Evolutionary conservation across 2,888 invertebrate species (phyloP), one percentile per base, ranked within the genome.

Genomic region (Shargacucullia verbasci): DNA sequence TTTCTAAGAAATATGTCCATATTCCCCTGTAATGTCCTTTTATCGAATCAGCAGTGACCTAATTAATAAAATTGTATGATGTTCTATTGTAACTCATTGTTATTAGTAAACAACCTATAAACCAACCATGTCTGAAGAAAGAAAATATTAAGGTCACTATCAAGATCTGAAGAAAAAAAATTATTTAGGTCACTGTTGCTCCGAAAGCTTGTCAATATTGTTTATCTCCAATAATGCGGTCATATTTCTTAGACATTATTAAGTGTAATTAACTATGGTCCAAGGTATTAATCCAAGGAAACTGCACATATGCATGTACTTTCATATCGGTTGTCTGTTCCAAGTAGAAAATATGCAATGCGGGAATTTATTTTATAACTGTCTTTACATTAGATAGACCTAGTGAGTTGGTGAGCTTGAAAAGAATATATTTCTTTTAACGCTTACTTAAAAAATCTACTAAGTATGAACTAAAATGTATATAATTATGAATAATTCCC

Each of bases 351-450:
- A 62, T 62, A 70, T 53, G 64, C 54, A 59, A 38, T 54, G 47
- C 29, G n/a, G 47, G 50, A 70, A 70, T 68, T 75, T 53, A 74
- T 71, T 74, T 70, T 71, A 35, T 60, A 64, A 39, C 41, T 60
- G 57, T 62, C 9, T 45, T 64, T 59, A 72, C 58, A 69, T 62
- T 71, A 68, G 62, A 41, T 56, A 59, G 35, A 43, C 45, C 13
- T 46, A 54, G 20, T 47, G 13, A 33, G n/a, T n/a, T n/a, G 20
- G 49, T 25, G 12, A 48, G 37, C 34, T 20, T 14, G 4, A 43
- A 53, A 38, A 33, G 1, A 35, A 34, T 49, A 13, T 13, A 34
- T 34, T 41, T 49, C 41, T 29, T 15, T 45, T 60, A 12, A 48
- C 69, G 62, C 62, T 68, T 64, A 47, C 31, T n/a, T 54, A 35